Percentiles rank a stretch among this genome's conserved stretches.
Evolutionary conservation across 2,888 invertebrate species (phyloP).

Genomic region (Blera fallax): DNA sequence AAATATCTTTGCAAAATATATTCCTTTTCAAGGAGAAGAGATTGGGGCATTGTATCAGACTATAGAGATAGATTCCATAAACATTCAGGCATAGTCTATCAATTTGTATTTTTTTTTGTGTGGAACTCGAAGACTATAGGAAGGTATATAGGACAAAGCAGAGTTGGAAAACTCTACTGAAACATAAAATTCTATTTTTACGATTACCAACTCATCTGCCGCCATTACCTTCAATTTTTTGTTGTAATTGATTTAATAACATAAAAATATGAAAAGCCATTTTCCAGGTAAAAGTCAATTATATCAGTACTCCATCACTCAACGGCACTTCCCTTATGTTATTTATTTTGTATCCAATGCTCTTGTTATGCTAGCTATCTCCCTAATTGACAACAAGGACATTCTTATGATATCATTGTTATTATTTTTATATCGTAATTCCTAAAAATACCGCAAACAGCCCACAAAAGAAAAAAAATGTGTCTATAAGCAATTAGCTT

Average conservation of each 20-base stretch:
- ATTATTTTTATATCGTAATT: slow-evolving; percentile 16
- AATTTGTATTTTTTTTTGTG: too few relatives aligned
- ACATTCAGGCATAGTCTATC: too few relatives aligned
- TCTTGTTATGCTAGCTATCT: background rate
- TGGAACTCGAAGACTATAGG: too few relatives aligned
- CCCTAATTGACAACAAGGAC: slow-evolving; percentile 20
- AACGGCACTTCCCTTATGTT: background rate
- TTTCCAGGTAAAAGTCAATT: slow-evolving; percentile 9
- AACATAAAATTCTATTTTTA: background rate
- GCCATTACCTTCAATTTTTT: background rate
- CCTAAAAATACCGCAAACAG: slow-evolving; percentile 11
- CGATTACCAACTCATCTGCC: background rate
- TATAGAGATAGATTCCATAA: too few relatives aligned
- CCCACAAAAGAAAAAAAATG: background rate
- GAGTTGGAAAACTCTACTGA: too few relatives aligned
- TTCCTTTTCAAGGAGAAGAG: too few relatives aligned
- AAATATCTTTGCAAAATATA: too few relatives aligned
- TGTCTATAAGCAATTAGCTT: slow-evolving; percentile 12
- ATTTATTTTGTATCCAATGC: slow-evolving; percentile 13
- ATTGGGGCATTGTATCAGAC: too few relatives aligned
- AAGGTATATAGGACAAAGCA: too few relatives aligned
- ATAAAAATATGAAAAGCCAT: background rate
- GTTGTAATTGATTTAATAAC: too few relatives aligned
- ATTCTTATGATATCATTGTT: slow-evolving; percentile 17
- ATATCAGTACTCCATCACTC: background rate